Evolutionary conservation across 2,888 invertebrate genomes (phyloP).

Genomic region (Parnassius mnemosyne): DNA sequence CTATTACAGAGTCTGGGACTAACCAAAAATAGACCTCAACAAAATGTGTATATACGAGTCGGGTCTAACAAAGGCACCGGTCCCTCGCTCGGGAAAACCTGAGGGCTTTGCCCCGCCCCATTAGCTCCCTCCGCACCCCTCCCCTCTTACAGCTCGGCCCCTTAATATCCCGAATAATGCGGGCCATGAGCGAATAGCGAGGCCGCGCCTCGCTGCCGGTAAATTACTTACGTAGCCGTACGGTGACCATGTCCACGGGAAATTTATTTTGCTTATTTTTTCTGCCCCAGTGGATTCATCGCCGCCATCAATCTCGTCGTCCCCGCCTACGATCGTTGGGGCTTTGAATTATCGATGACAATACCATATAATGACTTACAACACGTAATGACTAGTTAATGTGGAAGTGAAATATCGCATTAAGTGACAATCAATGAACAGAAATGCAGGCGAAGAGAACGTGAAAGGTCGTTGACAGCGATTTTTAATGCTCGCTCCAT

Average conservation of each 20-base stretch:
- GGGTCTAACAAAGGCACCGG: neutral
- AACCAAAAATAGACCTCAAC: constrained; percentile 8
- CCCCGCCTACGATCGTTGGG: neutral
- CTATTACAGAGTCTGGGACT: neutral
- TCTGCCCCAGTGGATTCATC: neutral
- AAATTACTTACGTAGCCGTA: neutral
- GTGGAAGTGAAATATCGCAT: constrained; percentile 2
- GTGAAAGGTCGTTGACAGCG: neutral
- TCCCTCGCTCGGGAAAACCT: constrained; percentile 5
- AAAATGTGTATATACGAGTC: neutral
- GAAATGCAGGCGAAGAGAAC: neutral
- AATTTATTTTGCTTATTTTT: neutral
- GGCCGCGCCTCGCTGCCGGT: constrained; percentile 1
- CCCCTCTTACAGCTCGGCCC: constrained; percentile 5
- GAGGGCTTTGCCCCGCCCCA: constrained; percentile 14
- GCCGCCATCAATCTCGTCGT: neutral
- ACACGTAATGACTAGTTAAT: constrained; percentile 6
- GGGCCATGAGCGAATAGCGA: constrained; percentile 1
- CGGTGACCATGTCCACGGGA: constrained; percentile 1
- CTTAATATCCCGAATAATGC: neutral
- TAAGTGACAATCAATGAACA: constrained; percentile 7
- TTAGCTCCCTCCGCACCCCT: constrained; percentile 3
- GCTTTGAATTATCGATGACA: constrained; percentile 3
- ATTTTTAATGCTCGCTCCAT: constrained; percentile 3
- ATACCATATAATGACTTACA: neutral